Evolutionary conservation across 2,113 vertebrate genomes (phyloP).

Genomic region (Agapornis roseicollis): DNA sequence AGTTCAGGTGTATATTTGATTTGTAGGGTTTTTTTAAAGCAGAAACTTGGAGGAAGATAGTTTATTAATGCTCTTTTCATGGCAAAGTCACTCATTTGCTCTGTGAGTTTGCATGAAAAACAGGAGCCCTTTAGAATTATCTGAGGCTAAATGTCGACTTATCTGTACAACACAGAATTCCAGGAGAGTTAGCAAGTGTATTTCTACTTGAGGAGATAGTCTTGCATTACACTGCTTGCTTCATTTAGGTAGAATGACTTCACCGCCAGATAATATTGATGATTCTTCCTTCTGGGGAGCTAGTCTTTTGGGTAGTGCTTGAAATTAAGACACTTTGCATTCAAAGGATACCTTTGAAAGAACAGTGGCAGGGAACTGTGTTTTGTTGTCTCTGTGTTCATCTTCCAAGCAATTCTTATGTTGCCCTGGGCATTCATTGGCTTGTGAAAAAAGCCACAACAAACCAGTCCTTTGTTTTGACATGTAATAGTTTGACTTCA

Average conservation of each 20-base stretch:
- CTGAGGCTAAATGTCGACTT: background rate
- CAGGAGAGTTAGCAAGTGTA: background rate
- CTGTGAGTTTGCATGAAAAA: background rate
- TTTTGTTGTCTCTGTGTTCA: background rate
- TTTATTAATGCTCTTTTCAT: background rate
- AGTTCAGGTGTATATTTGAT: background rate
- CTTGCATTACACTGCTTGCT: background rate
- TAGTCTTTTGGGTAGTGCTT: background rate
- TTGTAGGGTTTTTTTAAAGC: background rate
- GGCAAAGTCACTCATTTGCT: background rate
- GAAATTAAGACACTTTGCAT: background rate
- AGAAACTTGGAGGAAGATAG: background rate
- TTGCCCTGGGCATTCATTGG: background rate
- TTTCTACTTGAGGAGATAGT: background rate
- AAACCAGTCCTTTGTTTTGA: background rate
- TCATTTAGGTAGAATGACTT: background rate
- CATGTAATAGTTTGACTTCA: background rate
- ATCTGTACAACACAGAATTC: background rate
- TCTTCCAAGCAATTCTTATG: background rate
- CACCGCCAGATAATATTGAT: background rate
- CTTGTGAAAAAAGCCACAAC: background rate
- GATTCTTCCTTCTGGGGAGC: background rate
- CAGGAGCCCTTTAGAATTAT: background rate
- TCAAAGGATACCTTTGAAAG: background rate
- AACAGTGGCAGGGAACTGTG: background rate